Evolutionary conservation across 2,888 invertebrate species (phyloP).

Genomic region (Sicus ferrugineus): DNA sequence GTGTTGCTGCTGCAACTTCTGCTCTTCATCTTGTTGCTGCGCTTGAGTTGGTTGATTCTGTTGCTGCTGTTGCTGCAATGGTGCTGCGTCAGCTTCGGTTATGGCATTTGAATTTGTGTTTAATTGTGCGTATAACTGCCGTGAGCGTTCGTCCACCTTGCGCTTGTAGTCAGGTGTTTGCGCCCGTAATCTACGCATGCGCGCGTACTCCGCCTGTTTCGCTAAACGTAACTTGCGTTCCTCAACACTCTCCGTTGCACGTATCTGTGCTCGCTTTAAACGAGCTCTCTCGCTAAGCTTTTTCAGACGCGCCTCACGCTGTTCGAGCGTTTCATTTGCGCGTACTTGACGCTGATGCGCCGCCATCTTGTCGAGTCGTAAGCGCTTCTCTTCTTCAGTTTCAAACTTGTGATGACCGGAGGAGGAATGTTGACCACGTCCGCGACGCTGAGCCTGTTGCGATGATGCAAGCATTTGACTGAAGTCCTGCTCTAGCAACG

Average conservation of each 20-base stretch:
- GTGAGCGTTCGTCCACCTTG: constrained; percentile 49
- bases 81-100: constrained; percentile 31
- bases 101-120: constrained; percentile 52
- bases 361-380: constrained; percentile 62
- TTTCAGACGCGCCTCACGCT: constrained; percentile 58
- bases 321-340: constrained; percentile 62
- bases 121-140: constrained; percentile 58
- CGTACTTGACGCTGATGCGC: constrained; percentile 61
- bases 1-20: constrained; percentile 24
- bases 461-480: constrained; percentile 60
- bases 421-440: constrained; percentile 59
- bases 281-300: constrained; percentile 62
- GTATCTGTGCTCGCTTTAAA: constrained; percentile 59
- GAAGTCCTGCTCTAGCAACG: constrained; percentile 62
- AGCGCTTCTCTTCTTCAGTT: constrained; percentile 61
- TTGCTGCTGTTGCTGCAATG: constrained; percentile 38
- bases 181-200: constrained; percentile 59
- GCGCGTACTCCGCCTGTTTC: constrained; percentile 63
- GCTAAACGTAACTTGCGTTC: constrained; percentile 61
- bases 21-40: constrained; percentile 19
- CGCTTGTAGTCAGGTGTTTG: constrained; percentile 56
- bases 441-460: constrained; percentile 55
- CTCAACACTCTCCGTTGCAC: constrained; percentile 58
- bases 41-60: constrained; percentile 17
- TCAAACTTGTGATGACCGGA: constrained; percentile 59